Conservation (phyloP, 2,888 invertebrate genomes). For the Eristalis pertinax region DNA sequence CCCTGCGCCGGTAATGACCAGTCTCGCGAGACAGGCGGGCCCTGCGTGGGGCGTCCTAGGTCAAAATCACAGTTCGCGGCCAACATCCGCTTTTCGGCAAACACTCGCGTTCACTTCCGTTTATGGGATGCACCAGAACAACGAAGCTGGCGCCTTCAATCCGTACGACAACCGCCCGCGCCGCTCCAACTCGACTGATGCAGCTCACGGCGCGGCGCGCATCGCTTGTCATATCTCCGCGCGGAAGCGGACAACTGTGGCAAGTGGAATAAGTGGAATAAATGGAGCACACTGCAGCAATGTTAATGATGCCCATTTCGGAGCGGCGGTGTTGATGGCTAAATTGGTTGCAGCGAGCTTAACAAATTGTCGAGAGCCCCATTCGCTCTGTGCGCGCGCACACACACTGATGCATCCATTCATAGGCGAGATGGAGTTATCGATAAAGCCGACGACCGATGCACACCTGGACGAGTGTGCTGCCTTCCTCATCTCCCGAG, state of each 20-base stretch:
- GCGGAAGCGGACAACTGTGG: conserved; percentile 10
- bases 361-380: conserved; percentile 24
- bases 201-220: conserved; percentile 8
- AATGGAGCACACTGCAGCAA: conserved; percentile 1
- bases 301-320: conserved; percentile 35
- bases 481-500: background rate
- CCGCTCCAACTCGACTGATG: background rate
- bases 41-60: background rate
- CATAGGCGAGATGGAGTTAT: conserved; percentile 6
- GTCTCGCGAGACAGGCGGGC: background rate
- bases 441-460: background rate
- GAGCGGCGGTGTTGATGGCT: conserved; percentile 40
- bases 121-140: conserved; percentile 11
- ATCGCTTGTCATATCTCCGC: conserved; percentile 24
- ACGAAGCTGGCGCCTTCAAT: conserved; percentile 1
- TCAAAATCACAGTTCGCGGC: conserved; percentile 41
- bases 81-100: conserved; percentile 39
- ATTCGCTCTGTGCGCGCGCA: background rate
- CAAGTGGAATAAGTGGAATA: conserved; percentile 11
- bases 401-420: background rate
- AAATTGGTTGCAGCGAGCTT: conserved; percentile 26
- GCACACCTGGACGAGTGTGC: background rate
- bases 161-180: conserved; percentile 2
- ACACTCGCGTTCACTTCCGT: conserved; percentile 37
- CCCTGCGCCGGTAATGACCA: conserved; percentile 23